Percentiles rank a stretch among this genome's conserved stretches.
phyloP scores from a whole-genome alignment of 1,140 invertebrate species.

The Ladona fulva region DNA sequence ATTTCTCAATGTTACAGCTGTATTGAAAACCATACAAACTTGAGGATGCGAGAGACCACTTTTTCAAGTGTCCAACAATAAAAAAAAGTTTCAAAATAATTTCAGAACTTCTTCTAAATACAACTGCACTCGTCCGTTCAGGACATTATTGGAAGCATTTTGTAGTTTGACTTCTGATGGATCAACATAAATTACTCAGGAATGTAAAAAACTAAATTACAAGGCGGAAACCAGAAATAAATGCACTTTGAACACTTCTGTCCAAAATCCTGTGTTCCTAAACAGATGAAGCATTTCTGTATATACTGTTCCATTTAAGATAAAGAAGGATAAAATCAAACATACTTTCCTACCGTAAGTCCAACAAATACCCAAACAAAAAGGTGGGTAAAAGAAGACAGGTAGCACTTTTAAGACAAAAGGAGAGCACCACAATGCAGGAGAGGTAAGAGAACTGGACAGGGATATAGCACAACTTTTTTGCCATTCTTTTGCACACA shows the following conservation, averaged over 20 bases:
- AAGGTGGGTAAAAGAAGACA: not conserved
- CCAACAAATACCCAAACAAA: not conserved
- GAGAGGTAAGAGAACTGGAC: not conserved
- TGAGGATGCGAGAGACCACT: not conserved
- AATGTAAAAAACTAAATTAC: conserved; percentile 11
- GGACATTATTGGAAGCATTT: conserved; percentile 1
- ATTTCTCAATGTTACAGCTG: not conserved
- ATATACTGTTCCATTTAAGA: not conserved
- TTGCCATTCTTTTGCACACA: conserved; percentile 3
- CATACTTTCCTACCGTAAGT: not conserved
- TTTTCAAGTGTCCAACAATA: not conserved
- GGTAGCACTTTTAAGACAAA: not conserved
- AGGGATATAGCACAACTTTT: not conserved
- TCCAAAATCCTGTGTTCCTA: not conserved
- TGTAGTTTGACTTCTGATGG: not conserved
- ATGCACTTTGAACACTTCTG: not conserved
- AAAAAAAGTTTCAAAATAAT: not conserved
- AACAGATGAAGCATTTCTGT: not conserved
- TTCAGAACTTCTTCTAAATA: not conserved
- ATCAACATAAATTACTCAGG: conserved; percentile 6
- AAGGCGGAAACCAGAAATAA: not conserved
- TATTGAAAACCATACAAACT: conserved; percentile 7
- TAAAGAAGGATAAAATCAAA: not conserved
- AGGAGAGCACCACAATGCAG: conserved; percentile 1
- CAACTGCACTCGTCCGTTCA: not conserved